Evolutionary conservation across 2,113 vertebrate genomes (phyloP), one percentile per base, ranked within the genome.

Genomic region (Lichenostomus cassidix): DNA sequence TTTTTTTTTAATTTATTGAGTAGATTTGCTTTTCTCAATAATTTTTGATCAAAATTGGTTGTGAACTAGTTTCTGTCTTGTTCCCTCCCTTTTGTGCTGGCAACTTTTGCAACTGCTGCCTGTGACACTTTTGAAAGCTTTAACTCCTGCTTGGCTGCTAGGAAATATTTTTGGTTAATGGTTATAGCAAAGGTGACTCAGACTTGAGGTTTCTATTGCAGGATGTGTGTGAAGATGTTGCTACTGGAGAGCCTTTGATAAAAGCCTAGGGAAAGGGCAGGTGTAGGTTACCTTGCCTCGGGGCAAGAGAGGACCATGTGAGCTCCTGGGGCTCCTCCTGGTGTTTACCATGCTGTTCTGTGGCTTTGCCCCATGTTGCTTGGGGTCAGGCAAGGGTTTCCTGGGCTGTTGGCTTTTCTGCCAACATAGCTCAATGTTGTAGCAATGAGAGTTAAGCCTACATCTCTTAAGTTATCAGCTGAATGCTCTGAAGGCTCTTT

Each of bases 241-340:
- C 12, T 33, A 0, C 15, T 37, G 50, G n/a, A 62, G 46, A 28
- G 27, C 14, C 20, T 44, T 84, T 60, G 47, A 17, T 47, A 63
- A 63, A 62, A 84, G 24, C 3, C 60, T 65, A 59, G 15, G 46
- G 44, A 67, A 81, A 29, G 27, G n/a, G 10, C 12, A 46, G 24
- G 19, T 49, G 13, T 49, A 47, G 41, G 31, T 65, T 41, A 37
- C 5, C 0, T 2, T 73, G 28, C 8, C 15, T 12, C 12, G 28
- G 42, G 35, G 21, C 16, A 37, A 56, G 29, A 27, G 8, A 81
- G 31, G 33, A 60, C 9, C 0, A 0, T 31, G 21, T 28, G 28
- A 1, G 6, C 10, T 71, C 44, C 31, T 0, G 1, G n/a, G 13
- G 25, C 1, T 1, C 2, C 33, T 44, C 15, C n/a, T 42, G 20